phyloP scores from a whole-genome alignment of 2,113 vertebrate species.

The Atherinomorus stipes region DNA sequence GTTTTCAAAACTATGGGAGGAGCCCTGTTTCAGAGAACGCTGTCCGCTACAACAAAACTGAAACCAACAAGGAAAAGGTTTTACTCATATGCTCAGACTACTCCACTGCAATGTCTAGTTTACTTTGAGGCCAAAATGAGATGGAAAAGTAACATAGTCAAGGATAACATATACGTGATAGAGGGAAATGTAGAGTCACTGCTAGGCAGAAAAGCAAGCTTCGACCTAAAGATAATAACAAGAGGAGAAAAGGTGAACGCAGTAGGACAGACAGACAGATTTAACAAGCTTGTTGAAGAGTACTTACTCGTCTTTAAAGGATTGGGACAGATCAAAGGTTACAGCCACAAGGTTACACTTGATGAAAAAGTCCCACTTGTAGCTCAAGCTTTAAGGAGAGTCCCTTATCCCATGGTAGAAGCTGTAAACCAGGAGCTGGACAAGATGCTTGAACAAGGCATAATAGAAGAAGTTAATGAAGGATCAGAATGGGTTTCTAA shows the following conservation, averaged over 20 bases:
- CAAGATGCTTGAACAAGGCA: not conserved
- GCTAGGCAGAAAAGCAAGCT: not conserved
- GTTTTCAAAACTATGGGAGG: not conserved
- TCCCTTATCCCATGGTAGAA: conserved; percentile 1
- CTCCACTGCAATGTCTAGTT: not conserved
- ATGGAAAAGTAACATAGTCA: not conserved
- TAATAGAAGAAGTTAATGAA: not conserved
- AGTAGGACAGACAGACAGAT: not conserved
- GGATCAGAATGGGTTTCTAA: not conserved
- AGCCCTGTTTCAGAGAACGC: not conserved
- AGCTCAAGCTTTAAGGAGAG: not conserved
- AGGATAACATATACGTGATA: not conserved
- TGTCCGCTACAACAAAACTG: not conserved
- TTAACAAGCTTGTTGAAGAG: not conserved
- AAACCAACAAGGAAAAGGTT: not conserved
- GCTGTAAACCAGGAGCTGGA: conserved; percentile 6
- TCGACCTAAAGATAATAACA: not conserved
- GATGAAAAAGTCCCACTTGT: not conserved
- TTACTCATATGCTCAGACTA: not conserved
- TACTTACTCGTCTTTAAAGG: not conserved
- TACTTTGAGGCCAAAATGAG: conserved; percentile 1
- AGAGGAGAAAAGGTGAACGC: not conserved
- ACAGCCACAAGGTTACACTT: not conserved
- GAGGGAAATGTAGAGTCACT: not conserved
- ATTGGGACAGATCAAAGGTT: not conserved